Evolutionary conservation across 1,140 invertebrate species (phyloP).

Genomic region (Berghia stephanieae): DNA sequence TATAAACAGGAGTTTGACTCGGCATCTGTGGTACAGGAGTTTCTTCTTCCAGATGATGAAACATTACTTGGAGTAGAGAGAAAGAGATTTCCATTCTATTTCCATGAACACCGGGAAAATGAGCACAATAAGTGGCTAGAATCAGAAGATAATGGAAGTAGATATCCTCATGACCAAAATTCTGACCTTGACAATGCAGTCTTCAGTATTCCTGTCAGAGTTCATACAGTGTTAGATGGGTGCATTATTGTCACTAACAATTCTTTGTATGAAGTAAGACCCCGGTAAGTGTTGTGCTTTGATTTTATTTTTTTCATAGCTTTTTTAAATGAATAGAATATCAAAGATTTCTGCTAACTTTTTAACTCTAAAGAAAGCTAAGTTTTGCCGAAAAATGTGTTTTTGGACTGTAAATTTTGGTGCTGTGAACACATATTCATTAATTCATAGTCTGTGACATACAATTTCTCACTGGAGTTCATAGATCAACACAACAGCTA

Average conservation of each 20-base stretch:
- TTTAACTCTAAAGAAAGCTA: too few relatives aligned
- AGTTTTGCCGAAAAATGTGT: too few relatives aligned
- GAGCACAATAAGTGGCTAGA: slow-evolving; percentile 31
- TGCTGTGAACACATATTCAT: too few relatives aligned
- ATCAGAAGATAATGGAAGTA: slow-evolving; percentile 25
- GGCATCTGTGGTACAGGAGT: slow-evolving; percentile 63
- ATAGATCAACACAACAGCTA: too few relatives aligned
- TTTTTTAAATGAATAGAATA: neutral
- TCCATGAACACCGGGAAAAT: slow-evolving; percentile 58
- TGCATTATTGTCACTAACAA: slow-evolving; percentile 78
- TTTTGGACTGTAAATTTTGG: too few relatives aligned
- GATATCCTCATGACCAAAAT: slow-evolving; percentile 20
- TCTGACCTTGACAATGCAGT: neutral
- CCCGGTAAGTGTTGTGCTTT: slow-evolving; percentile 69
- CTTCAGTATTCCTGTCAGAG: slow-evolving; percentile 46
- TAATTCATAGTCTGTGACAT: too few relatives aligned
- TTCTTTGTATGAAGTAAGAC: slow-evolving; percentile 75
- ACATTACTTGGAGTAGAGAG: slow-evolving; percentile 53
- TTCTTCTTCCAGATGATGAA: slow-evolving; percentile 60
- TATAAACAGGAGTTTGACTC: slow-evolving; percentile 61
- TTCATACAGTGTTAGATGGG: slow-evolving; percentile 66
- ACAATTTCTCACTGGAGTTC: too few relatives aligned
- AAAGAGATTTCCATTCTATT: slow-evolving; percentile 62
- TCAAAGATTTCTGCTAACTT: neutral
- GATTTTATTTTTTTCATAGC: neutral